Conservation (phyloP, 2,888 invertebrate genomes). For the Taphrorychus bicolor region DNA sequence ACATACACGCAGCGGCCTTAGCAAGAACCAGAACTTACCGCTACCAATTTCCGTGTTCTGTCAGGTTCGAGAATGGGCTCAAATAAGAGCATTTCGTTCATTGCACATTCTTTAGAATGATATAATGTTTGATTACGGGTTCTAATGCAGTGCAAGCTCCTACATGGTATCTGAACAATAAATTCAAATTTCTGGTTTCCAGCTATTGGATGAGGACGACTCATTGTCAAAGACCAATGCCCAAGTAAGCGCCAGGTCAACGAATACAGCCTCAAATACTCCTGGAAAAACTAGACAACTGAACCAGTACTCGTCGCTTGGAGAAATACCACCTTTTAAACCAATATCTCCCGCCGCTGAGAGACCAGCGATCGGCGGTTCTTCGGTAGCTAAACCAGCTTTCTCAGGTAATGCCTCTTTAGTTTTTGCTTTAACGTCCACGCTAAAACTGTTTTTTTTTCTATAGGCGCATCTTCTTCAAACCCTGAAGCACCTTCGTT, state of each 20-base stretch:
- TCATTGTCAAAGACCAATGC: background rate
- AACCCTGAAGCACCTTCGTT: constrained; percentile 33
- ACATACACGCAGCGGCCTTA: no score
- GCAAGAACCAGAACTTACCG: no score
- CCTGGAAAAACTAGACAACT: constrained; percentile 12
- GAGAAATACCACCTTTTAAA: constrained; percentile 75
- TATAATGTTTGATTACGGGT: no score
- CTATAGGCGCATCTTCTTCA: constrained; percentile 42
- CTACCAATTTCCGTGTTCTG: no score
- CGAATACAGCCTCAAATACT: background rate
- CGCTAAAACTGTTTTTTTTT: constrained; percentile 62
- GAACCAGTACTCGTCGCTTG: constrained; percentile 16
- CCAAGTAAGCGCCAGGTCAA: background rate
- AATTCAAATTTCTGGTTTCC: background rate
- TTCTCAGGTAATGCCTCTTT: constrained; percentile 61
- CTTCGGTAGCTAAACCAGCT: constrained; percentile 57
- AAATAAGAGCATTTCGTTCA: no score
- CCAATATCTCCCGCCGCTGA: constrained; percentile 74
- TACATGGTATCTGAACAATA: background rate
- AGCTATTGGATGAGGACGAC: background rate
- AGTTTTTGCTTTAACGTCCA: no score
- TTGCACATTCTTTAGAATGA: no score
- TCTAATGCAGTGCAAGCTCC: no score
- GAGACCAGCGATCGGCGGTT: constrained; percentile 53
- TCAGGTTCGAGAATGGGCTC: no score